These are phyloP conservation scores for Neocrepidodera transversa DNA, from an alignment of 2,888 invertebrate genomes.

Conservation along the genomic window DNA sequence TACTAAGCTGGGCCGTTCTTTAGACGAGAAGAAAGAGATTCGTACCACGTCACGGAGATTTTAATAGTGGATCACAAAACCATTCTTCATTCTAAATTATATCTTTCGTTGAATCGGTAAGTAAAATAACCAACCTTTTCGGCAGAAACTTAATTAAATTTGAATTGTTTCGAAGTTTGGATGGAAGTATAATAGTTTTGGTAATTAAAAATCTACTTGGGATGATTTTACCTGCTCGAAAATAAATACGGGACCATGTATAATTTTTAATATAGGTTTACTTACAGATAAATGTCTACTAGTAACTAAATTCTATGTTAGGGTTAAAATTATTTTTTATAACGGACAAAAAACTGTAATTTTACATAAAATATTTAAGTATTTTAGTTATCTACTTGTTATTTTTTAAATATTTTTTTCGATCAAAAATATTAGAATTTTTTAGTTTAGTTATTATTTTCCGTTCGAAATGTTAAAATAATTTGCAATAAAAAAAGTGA, in stretches of 20 bases:
- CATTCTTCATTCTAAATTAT: slow-evolving; percentile 33
- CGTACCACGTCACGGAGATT: slow-evolving; percentile 41
- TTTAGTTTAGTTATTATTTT: too few species aligned
- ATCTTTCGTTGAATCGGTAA: slow-evolving; percentile 22
- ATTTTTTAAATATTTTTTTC: too few species aligned
- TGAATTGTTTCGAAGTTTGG: slow-evolving; percentile 13
- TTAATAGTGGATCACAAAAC: slow-evolving; percentile 59
- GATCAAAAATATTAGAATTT: too few species aligned
- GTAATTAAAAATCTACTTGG: slow-evolving; percentile 17
- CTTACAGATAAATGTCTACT: not conserved
- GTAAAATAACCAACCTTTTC: slow-evolving; percentile 19
- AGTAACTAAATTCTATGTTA: too few species aligned
- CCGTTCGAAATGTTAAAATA: too few species aligned
- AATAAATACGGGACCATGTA: slow-evolving; percentile 1
- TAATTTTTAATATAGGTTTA: not conserved
- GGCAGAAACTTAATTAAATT: slow-evolving; percentile 27
- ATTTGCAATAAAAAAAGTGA: slow-evolving; percentile 16
- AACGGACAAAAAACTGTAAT: too few species aligned
- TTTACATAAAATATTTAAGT: too few species aligned
- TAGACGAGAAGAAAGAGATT: slow-evolving; percentile 17
- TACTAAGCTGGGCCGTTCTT: slow-evolving; percentile 15
- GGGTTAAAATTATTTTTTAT: too few species aligned
- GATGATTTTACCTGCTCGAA: slow-evolving; percentile 17
- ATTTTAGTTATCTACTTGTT: too few species aligned
- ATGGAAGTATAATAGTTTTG: slow-evolving; percentile 11